Base-by-base conservation (phyloP, 1,140 invertebrate genomes). In the Holcopasites calliopsidis region DNA sequence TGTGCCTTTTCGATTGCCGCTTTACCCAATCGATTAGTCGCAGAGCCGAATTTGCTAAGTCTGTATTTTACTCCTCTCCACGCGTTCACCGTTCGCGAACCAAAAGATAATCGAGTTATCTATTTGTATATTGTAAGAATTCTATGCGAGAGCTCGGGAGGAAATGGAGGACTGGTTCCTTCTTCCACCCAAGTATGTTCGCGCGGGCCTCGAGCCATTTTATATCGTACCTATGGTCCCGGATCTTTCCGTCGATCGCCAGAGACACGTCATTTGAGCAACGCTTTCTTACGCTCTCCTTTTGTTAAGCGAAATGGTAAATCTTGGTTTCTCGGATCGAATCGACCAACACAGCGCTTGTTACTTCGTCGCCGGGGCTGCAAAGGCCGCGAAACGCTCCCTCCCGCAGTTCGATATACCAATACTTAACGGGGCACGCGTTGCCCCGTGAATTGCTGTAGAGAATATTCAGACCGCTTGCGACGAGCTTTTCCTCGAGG, bases 321-420 rank as follows among this genome's bases (percentile, higher is more conserved):
- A 54, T 28, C 10, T 10, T 35, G 28, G 4, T 21, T 57, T 33
- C 5, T n/a, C 2, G 13, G 5, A 33, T 18, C 16, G 18, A n/a
- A n/a, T n/a, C n/a, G n/a, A n/a, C n/a, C n/a, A n/a, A n/a, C n/a
- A n/a, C 66, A 70, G 44, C 58, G 28, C n/a, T 11, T 58, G 66
- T n/a, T 47, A 44, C 35, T 35, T 69, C 52, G 65, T 69, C 52
- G 38, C 50, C 8, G 52, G 33, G 28, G 21, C 28, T 33, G 5
- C n/a, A 66, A 52, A 52, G n/a, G n/a, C 64, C 21, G 5, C 23
- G 26, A 57, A 69, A 57, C 23, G 66, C 38, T 70, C 66, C 66
- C 26, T 70, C 54, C 66, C 38, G 66, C 66, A 70, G 66, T 70
- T 70, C 66, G 66, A 70, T 69, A 65, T 47, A 47, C 47, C n/a